Evolutionary conservation across 2,888 invertebrate species (phyloP), one percentile per base, ranked within the genome.

Genomic region (Folsomia candida): DNA sequence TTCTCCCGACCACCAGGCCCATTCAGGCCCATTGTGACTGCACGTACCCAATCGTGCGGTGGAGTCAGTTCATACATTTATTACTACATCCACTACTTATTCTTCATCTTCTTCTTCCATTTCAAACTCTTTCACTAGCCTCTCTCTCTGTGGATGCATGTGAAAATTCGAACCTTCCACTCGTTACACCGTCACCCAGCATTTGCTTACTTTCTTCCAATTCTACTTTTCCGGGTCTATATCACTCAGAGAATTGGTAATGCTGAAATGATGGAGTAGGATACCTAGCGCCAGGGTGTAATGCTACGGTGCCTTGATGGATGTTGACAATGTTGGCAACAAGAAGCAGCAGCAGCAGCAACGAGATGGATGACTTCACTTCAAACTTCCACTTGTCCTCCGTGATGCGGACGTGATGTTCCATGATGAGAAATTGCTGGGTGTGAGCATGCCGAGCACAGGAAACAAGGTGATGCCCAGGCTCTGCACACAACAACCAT

Each of bases 21-120:
- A 54, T 57, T 24, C 26, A 47, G 63, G 62, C 67, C 67, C 59
- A 57, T 60, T 59, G 59, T 60, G 51, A 63, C 51, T 66, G 28
- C 67, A 61, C n/a, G 37, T 54, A 47, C 51, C 60, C 26, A 37
- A 9, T 37, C 4, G 37, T 9, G 37, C 4, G 37, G 4, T 14
- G 14, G 37, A 37, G 6, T 14, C 37, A 37, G 37, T 37, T 37
- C 37, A 37, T 37, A 37, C 37, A 9, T 14, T 37, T n/a, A n/a
- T n/a, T n/a, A n/a, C 57, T 57, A 60, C 67, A 54, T 20, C 58
- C 64, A 58, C 11, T 9, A 59, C 59, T 54, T 26, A 47, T 51
- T n/a, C 26, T 64, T 37, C 58, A 25, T 20, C 58, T 67, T 37
- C 61, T 67, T 29, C 67, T 51, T 9, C 37, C 37, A 37, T 14